Conservation (phyloP, 2,888 invertebrate genomes). For the Actias luna region DNA sequence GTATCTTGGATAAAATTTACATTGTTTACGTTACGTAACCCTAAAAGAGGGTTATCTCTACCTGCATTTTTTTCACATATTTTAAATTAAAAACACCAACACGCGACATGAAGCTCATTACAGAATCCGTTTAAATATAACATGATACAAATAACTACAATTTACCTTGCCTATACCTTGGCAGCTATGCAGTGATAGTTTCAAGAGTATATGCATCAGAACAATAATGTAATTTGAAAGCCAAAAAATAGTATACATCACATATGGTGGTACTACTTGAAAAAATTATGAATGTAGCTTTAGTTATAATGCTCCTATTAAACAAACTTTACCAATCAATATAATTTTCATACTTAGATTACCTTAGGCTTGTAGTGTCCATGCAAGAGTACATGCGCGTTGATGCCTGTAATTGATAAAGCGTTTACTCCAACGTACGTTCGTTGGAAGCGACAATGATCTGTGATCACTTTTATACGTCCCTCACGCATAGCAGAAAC, state of each 20-base stretch:
- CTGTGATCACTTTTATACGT: constrained; percentile 81
- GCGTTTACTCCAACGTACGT: constrained; percentile 58
- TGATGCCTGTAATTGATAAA: constrained; percentile 50
- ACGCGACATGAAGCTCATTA: background rate
- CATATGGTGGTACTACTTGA: no score
- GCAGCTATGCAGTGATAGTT: no score
- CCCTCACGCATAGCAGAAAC: constrained; percentile 73
- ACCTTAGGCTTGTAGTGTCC: constrained; percentile 54
- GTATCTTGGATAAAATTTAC: background rate
- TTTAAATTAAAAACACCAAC: background rate
- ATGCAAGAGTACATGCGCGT: constrained; percentile 51
- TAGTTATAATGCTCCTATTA: no score
- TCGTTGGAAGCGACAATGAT: constrained; percentile 78
- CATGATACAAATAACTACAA: background rate
- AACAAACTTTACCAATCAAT: background rate
- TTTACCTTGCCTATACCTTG: no score
- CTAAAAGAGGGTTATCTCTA: background rate
- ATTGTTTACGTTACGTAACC: background rate
- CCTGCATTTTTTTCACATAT: background rate
- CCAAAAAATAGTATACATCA: no score
- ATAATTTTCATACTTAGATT: constrained; percentile 8
- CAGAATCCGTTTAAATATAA: background rate
- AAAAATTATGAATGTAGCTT: no score
- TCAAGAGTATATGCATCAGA: no score
- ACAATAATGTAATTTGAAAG: no score